Conservation (phyloP, 1,140 invertebrate genomes). For the Aleiodes sp. region DNA sequence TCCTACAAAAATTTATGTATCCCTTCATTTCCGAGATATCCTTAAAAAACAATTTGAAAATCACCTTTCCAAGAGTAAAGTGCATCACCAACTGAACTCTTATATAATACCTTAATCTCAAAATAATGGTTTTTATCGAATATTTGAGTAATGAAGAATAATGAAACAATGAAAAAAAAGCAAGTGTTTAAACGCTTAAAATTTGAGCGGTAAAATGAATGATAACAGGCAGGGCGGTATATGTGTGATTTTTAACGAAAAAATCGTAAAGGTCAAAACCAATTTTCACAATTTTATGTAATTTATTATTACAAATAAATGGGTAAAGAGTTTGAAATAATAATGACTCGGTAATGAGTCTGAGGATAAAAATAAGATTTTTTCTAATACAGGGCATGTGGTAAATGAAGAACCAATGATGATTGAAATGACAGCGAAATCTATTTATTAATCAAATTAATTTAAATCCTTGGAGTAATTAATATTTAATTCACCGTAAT, state of each 20-base stretch:
- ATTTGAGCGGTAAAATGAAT: background rate
- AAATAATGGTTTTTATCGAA: background rate
- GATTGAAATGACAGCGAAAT: slow-evolving; percentile 6
- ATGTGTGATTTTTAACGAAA: slow-evolving; percentile 4
- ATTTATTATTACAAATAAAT: background rate
- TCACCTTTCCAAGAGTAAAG: too few relatives aligned
- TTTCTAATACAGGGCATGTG: slow-evolving; percentile 9
- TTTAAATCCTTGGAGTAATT: background rate
- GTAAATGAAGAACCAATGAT: background rate
- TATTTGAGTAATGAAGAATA: background rate
- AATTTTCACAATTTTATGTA: slow-evolving; percentile 4
- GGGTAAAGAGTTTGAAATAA: background rate
- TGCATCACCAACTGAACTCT: too few relatives aligned
- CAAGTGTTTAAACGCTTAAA: background rate
- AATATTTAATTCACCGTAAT: too few relatives aligned
- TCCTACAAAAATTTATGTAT: too few relatives aligned
- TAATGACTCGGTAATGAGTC: background rate
- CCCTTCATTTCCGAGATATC: too few relatives aligned
- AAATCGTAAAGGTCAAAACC: background rate
- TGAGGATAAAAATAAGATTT: too few relatives aligned
- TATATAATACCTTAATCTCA: too few relatives aligned
- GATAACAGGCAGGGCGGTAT: background rate
- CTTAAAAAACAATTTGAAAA: too few relatives aligned
- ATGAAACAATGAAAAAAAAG: too few relatives aligned
- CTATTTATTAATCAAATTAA: background rate